Evolutionary conservation across 2,888 invertebrate genomes (phyloP), one percentile per base, ranked within the genome.

Genomic region (Proisotoma minuta): DNA sequence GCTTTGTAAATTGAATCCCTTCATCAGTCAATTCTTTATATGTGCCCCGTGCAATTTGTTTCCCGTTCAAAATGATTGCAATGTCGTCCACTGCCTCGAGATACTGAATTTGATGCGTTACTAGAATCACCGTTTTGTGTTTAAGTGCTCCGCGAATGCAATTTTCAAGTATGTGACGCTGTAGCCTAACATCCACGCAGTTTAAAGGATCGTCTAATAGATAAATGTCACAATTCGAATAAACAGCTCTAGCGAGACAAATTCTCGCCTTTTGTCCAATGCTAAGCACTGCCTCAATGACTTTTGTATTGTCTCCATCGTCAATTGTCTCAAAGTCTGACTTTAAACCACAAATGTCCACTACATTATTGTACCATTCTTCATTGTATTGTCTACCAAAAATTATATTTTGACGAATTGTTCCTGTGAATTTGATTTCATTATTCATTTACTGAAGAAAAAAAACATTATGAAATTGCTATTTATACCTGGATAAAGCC

Each of bases 191-290:
- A 40, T 72, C 72, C 10, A 72, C 68, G 40, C 62, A 63, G 15
- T 59, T 62, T 5, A 72, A 22, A 0, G 66, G 66, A 57, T 71
- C 71, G 51, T 71, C 71, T 47, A 71, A 40, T 4, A 71, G 34
- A 61, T 64, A 68, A 10, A 71, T 65, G 12, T 71, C 62, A 2
- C 68, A 65, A n/a, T 69, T 62, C 4, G 61, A 51, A 51, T 71
- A 71, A n/a, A 69, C 51, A 24, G 69, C 68, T 28, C 71, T 59
- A n/a, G 78, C 79, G 43, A 83, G 75, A 59, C 78, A 78, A 39
- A 83, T 76, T 52, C 82, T 76, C 18, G 82, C 82, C 74, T 79
- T 79, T 73, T 82, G 82, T 29, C 81, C 81, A 27, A 82, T 82
- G 71, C 62, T 65, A 3, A 70, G 34, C 39, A 40, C 51, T 34